Conservation (phyloP, 2,113 vertebrate species). For the Macrotus californicus region DNA sequence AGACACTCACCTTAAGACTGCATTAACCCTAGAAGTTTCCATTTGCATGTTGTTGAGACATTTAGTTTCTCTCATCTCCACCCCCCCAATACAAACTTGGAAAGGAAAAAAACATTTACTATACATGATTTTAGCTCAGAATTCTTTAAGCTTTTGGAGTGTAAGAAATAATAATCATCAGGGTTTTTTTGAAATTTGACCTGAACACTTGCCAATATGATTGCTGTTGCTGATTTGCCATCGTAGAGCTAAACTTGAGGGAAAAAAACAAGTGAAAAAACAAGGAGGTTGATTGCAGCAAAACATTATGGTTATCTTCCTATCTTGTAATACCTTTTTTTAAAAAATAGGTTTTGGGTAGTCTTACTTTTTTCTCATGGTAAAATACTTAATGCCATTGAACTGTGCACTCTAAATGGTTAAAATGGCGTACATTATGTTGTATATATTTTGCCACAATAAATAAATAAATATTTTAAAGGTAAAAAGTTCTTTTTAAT, state of each 20-base stretch:
- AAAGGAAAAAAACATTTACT: not conserved
- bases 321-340: not conserved
- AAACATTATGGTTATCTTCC: not conserved
- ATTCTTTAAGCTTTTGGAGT: not conserved
- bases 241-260: not conserved
- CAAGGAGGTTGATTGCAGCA: not conserved
- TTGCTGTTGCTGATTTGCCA: not conserved
- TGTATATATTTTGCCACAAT: not conserved
- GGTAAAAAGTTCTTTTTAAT: not conserved
- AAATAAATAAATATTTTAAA: not conserved
- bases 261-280: not conserved
- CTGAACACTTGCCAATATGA: accelerated
- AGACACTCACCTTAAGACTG: not conserved
- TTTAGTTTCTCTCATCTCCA: too few species aligned
- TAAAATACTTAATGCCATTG: not conserved
- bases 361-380: not conserved
- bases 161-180: not conserved
- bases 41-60: too few species aligned
- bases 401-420: not conserved
- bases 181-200: not conserved
- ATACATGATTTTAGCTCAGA: not conserved
- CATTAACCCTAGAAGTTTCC: not conserved
- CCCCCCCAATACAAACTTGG: not conserved
- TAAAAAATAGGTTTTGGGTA: not conserved
- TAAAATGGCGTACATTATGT: not conserved